These are phyloP conservation scores for Boulengeromyrus knoepffleri DNA, from an alignment of 2,113 vertebrate species.

Conservation along the genomic window DNA sequence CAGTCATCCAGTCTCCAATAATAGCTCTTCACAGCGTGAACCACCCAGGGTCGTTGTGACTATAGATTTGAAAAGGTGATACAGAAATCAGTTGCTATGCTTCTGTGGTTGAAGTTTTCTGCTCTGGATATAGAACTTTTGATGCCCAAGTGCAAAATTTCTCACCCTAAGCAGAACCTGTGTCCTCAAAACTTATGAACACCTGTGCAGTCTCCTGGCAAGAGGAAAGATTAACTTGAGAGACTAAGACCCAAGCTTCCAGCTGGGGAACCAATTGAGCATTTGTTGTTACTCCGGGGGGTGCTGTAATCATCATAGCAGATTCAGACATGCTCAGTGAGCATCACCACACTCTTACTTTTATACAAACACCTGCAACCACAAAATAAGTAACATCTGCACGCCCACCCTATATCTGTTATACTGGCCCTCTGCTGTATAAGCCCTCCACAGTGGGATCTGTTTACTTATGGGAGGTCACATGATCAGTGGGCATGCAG, in stretches of 20 bases:
- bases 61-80: neutral
- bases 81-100: neutral
- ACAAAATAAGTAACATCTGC: slow-evolving; percentile 2
- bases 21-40: neutral
- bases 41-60: neutral
- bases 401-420: neutral
- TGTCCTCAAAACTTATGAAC: neutral
- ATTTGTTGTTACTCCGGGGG: neutral
- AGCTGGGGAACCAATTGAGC: neutral
- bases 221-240: neutral
- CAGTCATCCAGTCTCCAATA: neutral
- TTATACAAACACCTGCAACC: slow-evolving; percentile 2
- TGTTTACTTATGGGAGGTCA: neutral
- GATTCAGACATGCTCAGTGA: slow-evolving; percentile 1
- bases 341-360: neutral
- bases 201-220: neutral
- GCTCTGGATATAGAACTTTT: neutral
- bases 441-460: neutral
- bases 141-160: neutral
- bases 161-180: neutral
- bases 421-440: neutral
- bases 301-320: slow-evolving; percentile 2
- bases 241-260: neutral
- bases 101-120: neutral
- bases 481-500: neutral